phyloP scores from a whole-genome alignment of 2,113 vertebrate species.

The Eulacestoma nigropectus region DNA sequence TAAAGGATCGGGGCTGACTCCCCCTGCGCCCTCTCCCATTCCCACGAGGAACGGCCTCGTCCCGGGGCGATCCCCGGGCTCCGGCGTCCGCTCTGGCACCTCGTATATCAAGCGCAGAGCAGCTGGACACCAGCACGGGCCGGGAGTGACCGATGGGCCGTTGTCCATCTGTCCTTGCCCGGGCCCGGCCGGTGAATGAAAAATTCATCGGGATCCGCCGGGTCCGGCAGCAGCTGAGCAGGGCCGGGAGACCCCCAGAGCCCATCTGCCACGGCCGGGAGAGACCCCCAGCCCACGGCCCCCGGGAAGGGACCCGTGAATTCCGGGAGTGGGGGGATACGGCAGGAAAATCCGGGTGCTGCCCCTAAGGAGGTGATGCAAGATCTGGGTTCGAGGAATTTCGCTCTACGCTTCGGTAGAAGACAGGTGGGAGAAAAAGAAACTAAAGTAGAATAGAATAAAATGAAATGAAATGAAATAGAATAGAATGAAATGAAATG shows the following conservation, averaged over 20 bases:
- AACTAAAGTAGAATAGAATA: neutral
- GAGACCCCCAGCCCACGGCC: no score
- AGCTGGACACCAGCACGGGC: slow-evolving; percentile 64
- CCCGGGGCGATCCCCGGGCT: neutral
- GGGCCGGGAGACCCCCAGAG: neutral
- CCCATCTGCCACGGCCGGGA: no score
- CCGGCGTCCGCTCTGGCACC: neutral
- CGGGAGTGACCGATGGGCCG: slow-evolving; percentile 47
- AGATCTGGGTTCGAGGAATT: neutral
- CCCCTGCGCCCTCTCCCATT: neutral
- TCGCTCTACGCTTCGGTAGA: rapidly evolving
- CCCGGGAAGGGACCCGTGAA: neutral
- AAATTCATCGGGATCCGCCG: slow-evolving; percentile 60
- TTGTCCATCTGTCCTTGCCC: slow-evolving; percentile 68
- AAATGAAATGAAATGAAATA: no score
- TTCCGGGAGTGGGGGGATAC: rapidly evolving
- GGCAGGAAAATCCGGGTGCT: neutral
- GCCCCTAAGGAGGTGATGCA: rapidly evolving
- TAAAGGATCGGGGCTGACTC: slow-evolving; percentile 60
- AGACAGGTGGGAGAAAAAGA: neutral
- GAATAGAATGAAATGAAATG: no score
- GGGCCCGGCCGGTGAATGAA: slow-evolving; percentile 15
- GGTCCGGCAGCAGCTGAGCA: slow-evolving; percentile 71
- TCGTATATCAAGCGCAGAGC: slow-evolving; percentile 73
- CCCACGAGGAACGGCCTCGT: neutral